Base-by-base conservation (phyloP, 2,797 vertebrate species). In the Nannoperca australis region DNA sequence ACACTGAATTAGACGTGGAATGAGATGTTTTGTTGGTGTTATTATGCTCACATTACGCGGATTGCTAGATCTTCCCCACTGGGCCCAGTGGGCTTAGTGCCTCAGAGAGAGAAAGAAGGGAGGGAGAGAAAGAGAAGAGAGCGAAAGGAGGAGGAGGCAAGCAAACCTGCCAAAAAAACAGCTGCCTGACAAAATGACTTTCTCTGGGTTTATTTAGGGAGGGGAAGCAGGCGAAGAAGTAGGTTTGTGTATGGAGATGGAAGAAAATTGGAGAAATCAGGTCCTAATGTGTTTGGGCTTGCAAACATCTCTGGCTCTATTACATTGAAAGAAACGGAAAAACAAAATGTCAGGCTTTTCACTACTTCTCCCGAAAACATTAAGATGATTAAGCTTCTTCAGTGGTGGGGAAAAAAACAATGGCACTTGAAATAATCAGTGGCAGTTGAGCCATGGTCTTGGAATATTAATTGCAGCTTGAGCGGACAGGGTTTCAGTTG, bases 21-120 rank as follows among this genome's bases (percentile, higher is more conserved):
- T 93, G 89, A 89, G 83, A 89, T 92, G 90, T 93, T 92, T 90
- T 92, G 92, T 95, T 88, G 90, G 78, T 85, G 88, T 85, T 84
- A 90, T 92, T 93, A 94, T 73, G 87, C 91, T 91, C 93, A 90
- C 89, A 94, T 92, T 94, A 93, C 85, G 83, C 85, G 86, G 90
- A 91, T 91, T 93, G 92, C 91, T 91, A 91, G 90, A 89, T 89
- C 82, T 93, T 89, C 90, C 80, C 93, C 78, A 89, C 73, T 70
- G 90, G 70, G 90, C 91, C 86, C 87, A 82, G 82, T 90, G 64
- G 91, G 89, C 93, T 90, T 74, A 73, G 74, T 80, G 90, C 73
- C 79, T 73, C 76, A 74, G 81, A 83, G 84, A 70, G 64, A 8
- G 2, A 11, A 34, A 17, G 2, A 20, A 50, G 34, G 15, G 55